phyloP scores from a whole-genome alignment of 2,797 vertebrate species.

The Diglossa cyanea region DNA sequence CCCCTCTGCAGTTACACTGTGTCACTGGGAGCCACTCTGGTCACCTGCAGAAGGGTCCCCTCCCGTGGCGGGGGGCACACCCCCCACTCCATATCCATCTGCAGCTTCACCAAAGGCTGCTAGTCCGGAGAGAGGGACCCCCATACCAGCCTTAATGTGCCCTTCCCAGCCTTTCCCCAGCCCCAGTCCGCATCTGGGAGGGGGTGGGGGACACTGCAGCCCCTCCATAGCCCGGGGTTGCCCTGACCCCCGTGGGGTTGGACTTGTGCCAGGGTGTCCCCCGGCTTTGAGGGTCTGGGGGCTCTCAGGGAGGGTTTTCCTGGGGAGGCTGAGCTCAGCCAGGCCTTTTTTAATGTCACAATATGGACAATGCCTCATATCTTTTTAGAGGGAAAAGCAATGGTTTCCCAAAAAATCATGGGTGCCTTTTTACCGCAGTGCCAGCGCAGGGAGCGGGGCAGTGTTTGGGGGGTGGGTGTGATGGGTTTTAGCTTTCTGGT shows the following conservation, averaged over 20 bases:
- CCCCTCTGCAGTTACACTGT: neutral
- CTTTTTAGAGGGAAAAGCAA: constrained; percentile 18
- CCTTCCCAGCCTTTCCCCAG: neutral
- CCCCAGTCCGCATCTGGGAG: neutral
- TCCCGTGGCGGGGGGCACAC: rapidly evolving
- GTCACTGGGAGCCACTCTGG: neutral
- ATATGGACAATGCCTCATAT: neutral
- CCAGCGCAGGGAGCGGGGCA: neutral
- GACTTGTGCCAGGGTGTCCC: neutral
- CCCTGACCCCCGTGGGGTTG: neutral
- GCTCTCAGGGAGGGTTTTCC: constrained; percentile 2
- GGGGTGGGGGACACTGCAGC: neutral
- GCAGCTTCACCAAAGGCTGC: neutral
- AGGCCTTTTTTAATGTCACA: neutral
- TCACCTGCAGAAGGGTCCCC: neutral
- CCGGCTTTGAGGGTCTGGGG: neutral
- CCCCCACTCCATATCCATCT: neutral
- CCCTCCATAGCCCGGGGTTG: neutral
- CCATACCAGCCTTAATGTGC: neutral
- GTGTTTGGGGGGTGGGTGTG: neutral
- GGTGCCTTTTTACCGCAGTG: constrained; percentile 41
- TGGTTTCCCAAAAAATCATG: constrained; percentile 6
- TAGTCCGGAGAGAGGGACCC: neutral
- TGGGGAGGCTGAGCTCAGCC: neutral
- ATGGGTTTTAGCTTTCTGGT: neutral